Base-by-base conservation (phyloP, 1,140 invertebrate species). In the Copidosoma floridanum region DNA sequence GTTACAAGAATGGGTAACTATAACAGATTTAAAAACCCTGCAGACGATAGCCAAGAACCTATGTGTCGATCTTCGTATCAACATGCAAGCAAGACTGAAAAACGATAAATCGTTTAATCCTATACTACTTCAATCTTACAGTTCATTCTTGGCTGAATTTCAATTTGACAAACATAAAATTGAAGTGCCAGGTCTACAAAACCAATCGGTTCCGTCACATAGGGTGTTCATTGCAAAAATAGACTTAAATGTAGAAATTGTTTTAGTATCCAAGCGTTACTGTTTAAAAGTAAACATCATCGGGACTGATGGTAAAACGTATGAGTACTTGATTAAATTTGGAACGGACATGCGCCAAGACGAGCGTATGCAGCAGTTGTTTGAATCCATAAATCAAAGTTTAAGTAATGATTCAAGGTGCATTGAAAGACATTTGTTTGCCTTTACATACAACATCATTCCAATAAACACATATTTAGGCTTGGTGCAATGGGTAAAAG, bases 281-380 rank as follows among this genome's bases (percentile, higher is more conserved):
- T n/a, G n/a, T n/a, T n/a, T n/a, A n/a, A 81, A 83, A 65, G 79
- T 92, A 2, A 85, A 77, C 0, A 84, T 91, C 38, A 67, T 87
- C 23, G 89, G 89, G 0, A 87, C 87, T 71, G 83, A 93, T 76
- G 87, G 85, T 18, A 86, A 85, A 70, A 85, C 86, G 47, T 88
- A 91, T 66, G 78, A 78, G 35, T 91, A 86, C 68, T 73, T 93
- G 7, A 83, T 90, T 0, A 93, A 93, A 76, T 84, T 84, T 61
- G 89, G 89, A 4, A 90, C 93, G 75, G 90, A 93, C 78, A 73
- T 92, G 23, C 75, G 89, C 41, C 85, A 89, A 58, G 91, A 93
- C 79, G 85, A 91, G 69, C 81, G 90, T 67, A 84, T 93, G 47
- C 83, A 92, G 71, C 88, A 89, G 57, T 69, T 89, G 24, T 88